Conservation (phyloP, 2,113 vertebrate genomes). For the western clawed frog (Xenopus tropicalis) region UCB_Xtro_10.0 CM004449.2:33575501-33576000, state of each 20-base stretch:
- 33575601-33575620: too few species aligned
- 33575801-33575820: conserved; percentile 2
- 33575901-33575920: background rate
- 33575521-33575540: too few species aligned
- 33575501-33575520: too few species aligned
- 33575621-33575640: too few species aligned
- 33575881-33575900: background rate
- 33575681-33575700: background rate
- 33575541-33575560: too few species aligned
- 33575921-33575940: background rate
- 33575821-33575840: conserved; percentile 8
- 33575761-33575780: background rate
- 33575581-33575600: too few species aligned
- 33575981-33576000: too few species aligned
- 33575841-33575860: conserved; percentile 7
- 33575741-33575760: background rate
- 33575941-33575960: background rate
- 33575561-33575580: too few species aligned
- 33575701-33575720: conserved; percentile 1
- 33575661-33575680: too few species aligned
- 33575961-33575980: too few species aligned
- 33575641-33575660: too few species aligned
- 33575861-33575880: background rate
- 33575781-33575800: conserved; percentile 21
- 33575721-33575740: background rate